phyloP scores from a whole-genome alignment of 1,140 invertebrate species.

The Achatina immaculata region DNA sequence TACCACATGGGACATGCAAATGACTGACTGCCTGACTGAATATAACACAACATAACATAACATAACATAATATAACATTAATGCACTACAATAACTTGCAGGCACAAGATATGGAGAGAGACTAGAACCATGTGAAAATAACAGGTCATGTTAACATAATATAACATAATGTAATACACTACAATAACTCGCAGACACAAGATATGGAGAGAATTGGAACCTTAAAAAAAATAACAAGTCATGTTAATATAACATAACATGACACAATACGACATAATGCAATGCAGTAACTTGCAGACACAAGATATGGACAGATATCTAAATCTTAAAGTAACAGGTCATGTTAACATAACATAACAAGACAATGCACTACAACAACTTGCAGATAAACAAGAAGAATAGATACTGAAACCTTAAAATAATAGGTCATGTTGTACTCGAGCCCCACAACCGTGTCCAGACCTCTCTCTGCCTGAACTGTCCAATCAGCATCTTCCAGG shows the following conservation, averaged over 20 bases:
- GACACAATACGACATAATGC: not conserved
- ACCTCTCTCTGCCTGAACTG: constrained; percentile 31
- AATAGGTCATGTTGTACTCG: constrained; percentile 33
- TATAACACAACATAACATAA: too few relatives aligned
- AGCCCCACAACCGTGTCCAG: constrained; percentile 34
- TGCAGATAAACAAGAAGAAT: not conserved
- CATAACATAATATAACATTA: not conserved
- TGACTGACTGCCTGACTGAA: too few relatives aligned
- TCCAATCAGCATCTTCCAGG: constrained; percentile 25
- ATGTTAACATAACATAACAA: not conserved
- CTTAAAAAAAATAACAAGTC: not conserved
- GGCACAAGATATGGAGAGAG: too few relatives aligned
- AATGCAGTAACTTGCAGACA: not conserved
- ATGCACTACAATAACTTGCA: too few relatives aligned
- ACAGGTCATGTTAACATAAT: too few relatives aligned
- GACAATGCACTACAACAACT: not conserved
- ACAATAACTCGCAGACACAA: too few relatives aligned
- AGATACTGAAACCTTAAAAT: constrained; percentile 28
- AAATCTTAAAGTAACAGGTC: too few relatives aligned
- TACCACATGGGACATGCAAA: too few relatives aligned
- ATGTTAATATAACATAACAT: too few relatives aligned
- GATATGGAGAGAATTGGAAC: too few relatives aligned
- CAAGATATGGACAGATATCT: not conserved
- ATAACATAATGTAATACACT: too few relatives aligned
- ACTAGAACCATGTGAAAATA: too few relatives aligned